Base-by-base conservation (phyloP, 1,140 invertebrate genomes). In the Sesamia nonagrioides region DNA sequence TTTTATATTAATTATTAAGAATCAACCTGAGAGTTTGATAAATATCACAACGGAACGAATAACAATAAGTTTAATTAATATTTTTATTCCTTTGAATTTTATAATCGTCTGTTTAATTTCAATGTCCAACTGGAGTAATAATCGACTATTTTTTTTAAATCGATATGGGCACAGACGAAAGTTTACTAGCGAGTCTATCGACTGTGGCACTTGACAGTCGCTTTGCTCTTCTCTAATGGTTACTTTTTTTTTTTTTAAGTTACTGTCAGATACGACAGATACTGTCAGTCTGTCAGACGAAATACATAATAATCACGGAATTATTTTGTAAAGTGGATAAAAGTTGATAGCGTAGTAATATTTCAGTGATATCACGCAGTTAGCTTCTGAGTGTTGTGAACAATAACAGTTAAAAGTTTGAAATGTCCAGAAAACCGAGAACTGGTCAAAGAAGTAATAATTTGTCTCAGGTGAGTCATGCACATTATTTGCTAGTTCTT, bases 391-490 rank as follows among this genome's bases (percentile, higher is more conserved):
- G 56, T 80, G 40, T 54, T 71, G 68, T 72, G 27, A 33, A 40
- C 8, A 45, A 63, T 52, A 27, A 17, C 58, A 35, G 9, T 45
- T 75, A 71, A 61, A 35, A 68, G 68, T 76, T 58, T 56, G 83
- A 84, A 79, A 94, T 93, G 91, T 89, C 78, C 77, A 89, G 83
- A 77, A 93, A 89, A 82, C 90, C 87, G 27, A 87, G 73, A 80
- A 84, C 86, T 72, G 87, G 85, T 66, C 92, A 90, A 84, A 90
- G 83, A 83, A 77, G 79, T 27, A 92, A 45, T 45, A 45, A 92
- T 81, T 88, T 94, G 80, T 92, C 92, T 8, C 92, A 93, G 87
- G 92, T 94, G 92, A 94, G 92, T 94, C 92, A 94, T 89, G 85
- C 11, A 69, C 17, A 81, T 72, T 71, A 76, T 74, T 80, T 79